Percentiles rank a stretch among this genome's conserved stretches.
These are phyloP conservation scores for Rhingia campestris DNA, from an alignment of 2,888 invertebrate genomes.

Conservation along the genomic window DNA sequence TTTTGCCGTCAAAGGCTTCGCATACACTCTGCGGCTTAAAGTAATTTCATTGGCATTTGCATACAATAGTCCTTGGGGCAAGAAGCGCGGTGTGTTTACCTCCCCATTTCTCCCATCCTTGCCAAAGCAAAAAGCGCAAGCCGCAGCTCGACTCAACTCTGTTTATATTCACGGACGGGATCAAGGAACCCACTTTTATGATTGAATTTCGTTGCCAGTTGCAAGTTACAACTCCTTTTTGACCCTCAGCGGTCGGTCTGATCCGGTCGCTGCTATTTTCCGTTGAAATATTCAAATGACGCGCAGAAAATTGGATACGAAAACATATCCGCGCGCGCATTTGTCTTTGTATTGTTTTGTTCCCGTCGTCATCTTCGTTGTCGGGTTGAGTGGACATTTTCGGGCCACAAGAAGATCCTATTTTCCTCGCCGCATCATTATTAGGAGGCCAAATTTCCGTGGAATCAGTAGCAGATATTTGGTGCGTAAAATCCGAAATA, in stretches of 20 bases:
- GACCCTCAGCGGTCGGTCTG: slow-evolving; percentile 2
- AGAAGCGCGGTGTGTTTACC: slow-evolving; percentile 23
- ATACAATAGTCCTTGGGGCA: slow-evolving; percentile 70
- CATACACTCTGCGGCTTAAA: slow-evolving; percentile 40
- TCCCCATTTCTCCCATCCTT: slow-evolving; percentile 12
- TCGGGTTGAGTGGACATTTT: slow-evolving; percentile 9
- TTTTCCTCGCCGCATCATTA: slow-evolving; percentile 53
- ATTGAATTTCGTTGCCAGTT: slow-evolving; percentile 62
- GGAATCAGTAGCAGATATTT: slow-evolving; percentile 53
- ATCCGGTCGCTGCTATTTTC: slow-evolving; percentile 45
- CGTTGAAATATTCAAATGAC: slow-evolving; percentile 69
- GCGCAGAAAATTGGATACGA: slow-evolving; percentile 59
- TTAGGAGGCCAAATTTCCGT: slow-evolving; percentile 59
- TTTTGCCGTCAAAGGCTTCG: slow-evolving; percentile 67
- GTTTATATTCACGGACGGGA: neutral
- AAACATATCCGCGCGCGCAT: slow-evolving; percentile 8
- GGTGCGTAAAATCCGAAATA: slow-evolving; percentile 60
- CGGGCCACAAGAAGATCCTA: slow-evolving; percentile 19
- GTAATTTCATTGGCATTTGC: slow-evolving; percentile 68
- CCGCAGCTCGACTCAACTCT: neutral
- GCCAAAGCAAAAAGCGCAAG: slow-evolving; percentile 25
- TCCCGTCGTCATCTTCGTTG: neutral
- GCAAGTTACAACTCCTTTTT: slow-evolving; percentile 60
- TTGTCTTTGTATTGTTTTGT: slow-evolving; percentile 12
- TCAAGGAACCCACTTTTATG: slow-evolving; percentile 66